Evolutionary conservation across 2,797 vertebrate genomes (phyloP), one percentile per base, ranked within the genome.

Genomic region (Notoglanidium macrostoma): DNA sequence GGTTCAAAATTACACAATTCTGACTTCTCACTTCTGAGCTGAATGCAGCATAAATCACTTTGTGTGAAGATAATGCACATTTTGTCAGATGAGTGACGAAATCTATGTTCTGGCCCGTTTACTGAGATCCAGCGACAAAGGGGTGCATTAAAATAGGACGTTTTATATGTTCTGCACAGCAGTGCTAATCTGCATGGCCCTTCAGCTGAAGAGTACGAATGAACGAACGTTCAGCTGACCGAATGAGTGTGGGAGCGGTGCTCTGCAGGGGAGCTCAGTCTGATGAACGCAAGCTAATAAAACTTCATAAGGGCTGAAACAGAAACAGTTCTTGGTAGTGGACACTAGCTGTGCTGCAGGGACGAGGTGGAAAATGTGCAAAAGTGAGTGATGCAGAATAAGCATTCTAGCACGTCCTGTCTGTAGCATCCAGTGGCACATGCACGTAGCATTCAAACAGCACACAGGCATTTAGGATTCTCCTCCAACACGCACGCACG

Each of bases 381-480:
- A 15, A 51, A n/a, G n/a, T 51, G 51, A 73, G 55, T 70, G 73
- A 92, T 92, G 94, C 93, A 93, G 88, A 91, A 93, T 91, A 91
- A 91, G 93, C 89, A 90, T 23, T 61, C 92, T 93, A 35, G 76
- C 76, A 35, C 29, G 21, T 78, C 76, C 54, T 78, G 90, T 92
- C 92, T 92, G 89, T 92, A 92, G 94, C 91, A 19, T 77, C 72
- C 85, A 84, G 90, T 92, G 51, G 90, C 92, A 89, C 95, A 95
- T 96, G 95, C 95, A 40, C 90, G 92, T 86, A 87, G 94, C 93
- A 93, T 92, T 79, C 92, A 91, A 46, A 84, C 90, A 90, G 91
- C 93, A 89, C 89, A 91, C 89, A 90, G 92, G 93, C 93, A 91
- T 90, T 90, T 57, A 32, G 32, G 91, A 94, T 91, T 83, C 92